A percentile compares a stretch with the other conserved stretches of the same genome.
Conservation (phyloP, 2,113 vertebrate genomes). For the Elaphurus davidianus region DNA sequence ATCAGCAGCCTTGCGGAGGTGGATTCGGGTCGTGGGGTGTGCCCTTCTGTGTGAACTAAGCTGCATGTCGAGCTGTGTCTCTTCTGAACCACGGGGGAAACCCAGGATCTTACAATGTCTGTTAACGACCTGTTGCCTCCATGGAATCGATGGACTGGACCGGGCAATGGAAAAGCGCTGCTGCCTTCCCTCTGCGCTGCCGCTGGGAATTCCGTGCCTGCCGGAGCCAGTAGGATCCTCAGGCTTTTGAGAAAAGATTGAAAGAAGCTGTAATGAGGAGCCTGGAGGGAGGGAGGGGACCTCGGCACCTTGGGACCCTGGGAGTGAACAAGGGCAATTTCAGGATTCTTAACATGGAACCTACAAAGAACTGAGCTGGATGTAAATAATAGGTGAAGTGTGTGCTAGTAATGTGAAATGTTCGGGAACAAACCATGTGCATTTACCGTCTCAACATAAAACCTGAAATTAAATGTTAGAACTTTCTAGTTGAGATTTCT, state of each 20-base stretch:
- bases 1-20: neutral
- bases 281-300: neutral
- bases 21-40: fast-evolving
- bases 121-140: fast-evolving
- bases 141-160: fast-evolving
- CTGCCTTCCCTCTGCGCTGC: neutral
- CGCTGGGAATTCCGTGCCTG: neutral
- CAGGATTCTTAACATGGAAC: neutral
- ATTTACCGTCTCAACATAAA: neutral
- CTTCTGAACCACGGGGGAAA: neutral
- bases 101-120: neutral
- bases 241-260: neutral
- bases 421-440: neutral
- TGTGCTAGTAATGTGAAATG: neutral
- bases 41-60: neutral
- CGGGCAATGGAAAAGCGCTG: fast-evolving
- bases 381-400: neutral
- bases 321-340: neutral
- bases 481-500: neutral
- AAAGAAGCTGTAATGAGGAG: neutral
- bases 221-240: neutral
- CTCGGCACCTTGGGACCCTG: neutral
- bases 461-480: neutral
- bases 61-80: neutral
- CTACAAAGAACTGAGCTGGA: no score